Conservation (phyloP, 1,140 invertebrate genomes). For the Drosophila tropicalis region DNA sequence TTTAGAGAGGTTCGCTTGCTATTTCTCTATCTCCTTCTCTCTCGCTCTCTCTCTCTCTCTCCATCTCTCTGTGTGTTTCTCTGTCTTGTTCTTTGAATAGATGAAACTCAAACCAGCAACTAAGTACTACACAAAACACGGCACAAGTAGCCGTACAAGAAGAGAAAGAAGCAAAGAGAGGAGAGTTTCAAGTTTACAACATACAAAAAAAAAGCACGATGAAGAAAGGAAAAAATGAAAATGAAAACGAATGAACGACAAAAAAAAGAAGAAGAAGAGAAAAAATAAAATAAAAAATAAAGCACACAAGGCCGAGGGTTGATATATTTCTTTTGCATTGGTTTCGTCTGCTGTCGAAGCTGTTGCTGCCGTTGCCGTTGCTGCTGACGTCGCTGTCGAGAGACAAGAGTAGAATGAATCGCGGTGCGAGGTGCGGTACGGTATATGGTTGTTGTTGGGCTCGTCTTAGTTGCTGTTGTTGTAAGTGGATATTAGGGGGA, state of each 20-base stretch:
- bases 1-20: conserved; percentile 65
- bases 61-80: neutral
- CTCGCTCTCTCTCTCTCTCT: neutral
- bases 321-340: conserved; percentile 78
- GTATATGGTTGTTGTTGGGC: conserved; percentile 47
- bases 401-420: neutral
- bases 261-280: neutral
- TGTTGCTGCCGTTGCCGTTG: neutral
- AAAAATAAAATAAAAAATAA: conserved; percentile 9
- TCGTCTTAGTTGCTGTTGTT: conserved; percentile 61
- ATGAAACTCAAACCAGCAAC: conserved; percentile 67
- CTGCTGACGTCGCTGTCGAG: conserved; percentile 12
- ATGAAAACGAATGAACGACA: conserved; percentile 50
- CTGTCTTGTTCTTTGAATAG: conserved; percentile 48
- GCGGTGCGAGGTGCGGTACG: neutral
- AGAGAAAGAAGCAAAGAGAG: conserved; percentile 25
- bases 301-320: conserved; percentile 57
- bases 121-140: conserved; percentile 33
- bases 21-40: neutral
- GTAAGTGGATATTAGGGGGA: conserved; percentile 69
- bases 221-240: conserved; percentile 28
- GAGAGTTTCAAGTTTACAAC: conserved; percentile 12
- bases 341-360: conserved; percentile 29
- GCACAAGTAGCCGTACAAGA: conserved; percentile 14
- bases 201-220: conserved; percentile 1